Evolutionary conservation across 2,888 invertebrate genomes (phyloP), one percentile per base, ranked within the genome.

Genomic region (Thymelicus sylvestris): DNA sequence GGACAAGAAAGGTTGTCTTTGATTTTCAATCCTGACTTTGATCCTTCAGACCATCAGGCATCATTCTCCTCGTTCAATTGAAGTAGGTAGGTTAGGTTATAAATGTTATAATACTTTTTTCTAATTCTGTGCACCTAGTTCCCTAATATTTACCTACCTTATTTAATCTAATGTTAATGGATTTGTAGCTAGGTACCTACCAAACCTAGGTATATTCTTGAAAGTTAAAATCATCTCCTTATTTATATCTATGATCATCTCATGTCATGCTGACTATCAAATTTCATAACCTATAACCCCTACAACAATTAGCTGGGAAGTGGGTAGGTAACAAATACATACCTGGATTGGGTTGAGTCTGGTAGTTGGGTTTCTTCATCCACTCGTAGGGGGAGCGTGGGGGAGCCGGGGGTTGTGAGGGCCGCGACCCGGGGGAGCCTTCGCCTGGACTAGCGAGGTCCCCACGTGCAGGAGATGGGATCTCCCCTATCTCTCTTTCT

Each of bases 281-380:
- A 44, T 4, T 7, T 15, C 2, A 50, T 55, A 19, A 55, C 55
- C 19, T 12, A 55, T 10, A 24, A 24, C 6, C 24, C 55, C 19
- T 12, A 55, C 24, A 24, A 24, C 6, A 7, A 19, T 8, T 44
- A 52, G 19, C 6, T 2, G 7, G 7, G 50, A 52, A 2, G 50
- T 12, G 62, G 48, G 48, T 63, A 63, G 31, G 47, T 24, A 62
- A 67, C 61, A 13, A 50, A 52, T 69, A 69, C 24, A 63, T 88
- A 98, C 98, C 98, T 91, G 97, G 97, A 89, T 96, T 97, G 3
- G 97, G 97, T 83, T 97, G 97, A 75, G 95, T 96, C 83, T 97
- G 97, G 88, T 97, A 98, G 66, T 97, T 96, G 0, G 97, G 96
- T 87, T 97, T 98, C 89, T 97, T 98, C 96, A 98, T 98, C 98